Conservation (phyloP, 1,140 invertebrate genomes). For the Ectropis grisescens region DNA sequence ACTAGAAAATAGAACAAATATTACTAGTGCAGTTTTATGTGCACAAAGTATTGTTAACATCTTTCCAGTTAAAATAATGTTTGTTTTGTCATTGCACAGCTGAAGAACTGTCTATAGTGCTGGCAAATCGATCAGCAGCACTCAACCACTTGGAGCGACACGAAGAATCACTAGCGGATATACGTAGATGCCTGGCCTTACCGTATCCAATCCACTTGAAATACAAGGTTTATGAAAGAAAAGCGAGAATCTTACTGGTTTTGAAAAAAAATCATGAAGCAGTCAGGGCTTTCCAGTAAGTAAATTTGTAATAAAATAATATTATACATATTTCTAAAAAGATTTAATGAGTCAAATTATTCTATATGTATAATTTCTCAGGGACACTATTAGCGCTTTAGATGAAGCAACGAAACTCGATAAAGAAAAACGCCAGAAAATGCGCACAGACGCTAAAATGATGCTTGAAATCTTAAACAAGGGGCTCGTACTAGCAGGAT, state of each 20-base stretch:
- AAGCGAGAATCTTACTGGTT: constrained; percentile 81
- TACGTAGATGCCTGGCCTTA: constrained; percentile 75
- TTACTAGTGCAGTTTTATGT: too few relatives aligned
- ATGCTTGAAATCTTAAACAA: constrained; percentile 80
- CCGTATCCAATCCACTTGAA: constrained; percentile 81
- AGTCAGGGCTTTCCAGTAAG: constrained; percentile 74
- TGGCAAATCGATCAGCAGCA: constrained; percentile 90
- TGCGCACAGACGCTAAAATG: constrained; percentile 77
- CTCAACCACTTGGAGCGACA: constrained; percentile 84
- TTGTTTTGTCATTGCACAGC: constrained; percentile 35
- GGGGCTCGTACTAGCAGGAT: constrained; percentile 56
- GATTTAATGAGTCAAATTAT: background rate
- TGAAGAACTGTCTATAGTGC: constrained; percentile 79
- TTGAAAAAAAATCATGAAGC: constrained; percentile 79
- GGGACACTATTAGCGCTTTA: constrained; percentile 73
- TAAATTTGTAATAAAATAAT: constrained; percentile 7
- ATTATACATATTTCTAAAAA: too few relatives aligned
- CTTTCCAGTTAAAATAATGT: too few relatives aligned
- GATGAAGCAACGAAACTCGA: constrained; percentile 76
- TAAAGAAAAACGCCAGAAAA: constrained; percentile 75
- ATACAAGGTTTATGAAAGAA: constrained; percentile 85
- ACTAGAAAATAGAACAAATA: too few relatives aligned
- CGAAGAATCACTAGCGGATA: constrained; percentile 77
- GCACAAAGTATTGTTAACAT: too few relatives aligned
- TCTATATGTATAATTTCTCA: constrained; percentile 25